A percentile compares a stretch with the other conserved stretches of the same genome.
These are phyloP conservation scores for Heteromyza rotundicornis DNA, from an alignment of 2,888 invertebrate genomes.

Conservation along the genomic window DNA sequence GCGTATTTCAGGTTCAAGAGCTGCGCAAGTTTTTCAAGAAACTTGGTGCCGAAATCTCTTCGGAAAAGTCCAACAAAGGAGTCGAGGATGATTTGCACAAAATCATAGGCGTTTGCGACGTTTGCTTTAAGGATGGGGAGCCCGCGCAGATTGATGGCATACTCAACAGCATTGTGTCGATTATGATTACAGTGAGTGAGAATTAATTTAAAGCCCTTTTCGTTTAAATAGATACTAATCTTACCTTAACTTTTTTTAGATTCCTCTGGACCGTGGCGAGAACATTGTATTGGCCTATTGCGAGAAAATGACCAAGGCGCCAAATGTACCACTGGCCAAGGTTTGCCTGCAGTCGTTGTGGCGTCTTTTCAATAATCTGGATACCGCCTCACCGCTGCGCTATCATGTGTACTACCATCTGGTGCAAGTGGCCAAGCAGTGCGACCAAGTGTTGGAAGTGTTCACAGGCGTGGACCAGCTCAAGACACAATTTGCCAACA, in stretches of 20 bases:
- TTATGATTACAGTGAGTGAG: conserved; percentile 83
- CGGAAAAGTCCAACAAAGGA: conserved; percentile 87
- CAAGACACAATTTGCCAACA: conserved; percentile 78
- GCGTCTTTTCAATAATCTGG: conserved; percentile 90
- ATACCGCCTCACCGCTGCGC: conserved; percentile 80
- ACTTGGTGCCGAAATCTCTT: conserved; percentile 92
- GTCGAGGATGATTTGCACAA: conserved; percentile 93
- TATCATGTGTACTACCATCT: conserved; percentile 94
- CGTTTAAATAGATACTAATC: conserved; percentile 8
- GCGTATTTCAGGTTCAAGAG: conserved; percentile 72
- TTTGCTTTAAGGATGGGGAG: conserved; percentile 86
- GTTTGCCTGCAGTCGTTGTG: conserved; percentile 87
- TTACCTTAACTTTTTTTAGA: conserved; percentile 63
- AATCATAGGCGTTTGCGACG: conserved; percentile 92
- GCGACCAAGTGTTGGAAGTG: conserved; percentile 83
- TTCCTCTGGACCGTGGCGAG: conserved; percentile 85
- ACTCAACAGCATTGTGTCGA: conserved; percentile 94
- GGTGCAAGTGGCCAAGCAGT: conserved; percentile 86
- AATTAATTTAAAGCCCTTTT: conserved; percentile 6
- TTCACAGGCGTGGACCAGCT: conserved; percentile 85
- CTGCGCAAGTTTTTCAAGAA: conserved; percentile 88
- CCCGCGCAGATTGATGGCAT: conserved; percentile 90
- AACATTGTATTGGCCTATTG: conserved; percentile 89
- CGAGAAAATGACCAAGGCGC: conserved; percentile 88
- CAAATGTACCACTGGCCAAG: conserved; percentile 78